A percentile compares a stretch with the other conserved stretches of the same genome.
These are phyloP conservation scores for Drosophila novamexicana DNA, from an alignment of 1,140 invertebrate genomes.

Conservation along the genomic window DNA sequence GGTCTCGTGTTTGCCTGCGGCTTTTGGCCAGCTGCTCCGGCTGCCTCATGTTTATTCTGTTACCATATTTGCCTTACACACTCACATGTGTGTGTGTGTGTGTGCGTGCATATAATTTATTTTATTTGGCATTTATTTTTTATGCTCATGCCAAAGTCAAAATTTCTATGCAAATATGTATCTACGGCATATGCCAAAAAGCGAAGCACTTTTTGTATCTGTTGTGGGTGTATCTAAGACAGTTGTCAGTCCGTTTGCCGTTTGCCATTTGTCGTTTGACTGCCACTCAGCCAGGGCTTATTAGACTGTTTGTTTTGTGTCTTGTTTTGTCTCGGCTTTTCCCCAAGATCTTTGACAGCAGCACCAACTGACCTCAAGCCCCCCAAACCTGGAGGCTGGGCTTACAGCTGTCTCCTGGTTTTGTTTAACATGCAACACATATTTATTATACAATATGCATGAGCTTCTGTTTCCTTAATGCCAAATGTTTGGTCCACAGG, in stretches of 20 bases:
- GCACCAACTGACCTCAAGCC: constrained; percentile 14
- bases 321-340: constrained; percentile 29
- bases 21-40: constrained; percentile 13
- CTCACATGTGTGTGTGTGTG: neutral
- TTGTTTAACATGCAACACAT: constrained; percentile 49
- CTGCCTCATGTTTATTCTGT: constrained; percentile 36
- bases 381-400: constrained; percentile 17
- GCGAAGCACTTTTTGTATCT: constrained; percentile 33
- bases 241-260: constrained; percentile 42
- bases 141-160: constrained; percentile 70
- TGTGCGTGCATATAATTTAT: constrained; percentile 55
- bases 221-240: constrained; percentile 45
- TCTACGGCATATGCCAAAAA: constrained; percentile 40
- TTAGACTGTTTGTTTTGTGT: constrained; percentile 53
- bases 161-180: constrained; percentile 71
- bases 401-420: constrained; percentile 38
- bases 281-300: constrained; percentile 36
- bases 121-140: constrained; percentile 75
- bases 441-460: constrained; percentile 76
- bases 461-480: constrained; percentile 42
- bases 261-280: constrained; percentile 44
- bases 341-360: constrained; percentile 17
- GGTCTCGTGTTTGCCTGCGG: constrained; percentile 35
- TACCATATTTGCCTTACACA: constrained; percentile 14
- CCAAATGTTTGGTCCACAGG: constrained; percentile 27